Evolutionary conservation across 2,797 vertebrate genomes (phyloP).

Genomic region (Leucoraja ocellata): DNA sequence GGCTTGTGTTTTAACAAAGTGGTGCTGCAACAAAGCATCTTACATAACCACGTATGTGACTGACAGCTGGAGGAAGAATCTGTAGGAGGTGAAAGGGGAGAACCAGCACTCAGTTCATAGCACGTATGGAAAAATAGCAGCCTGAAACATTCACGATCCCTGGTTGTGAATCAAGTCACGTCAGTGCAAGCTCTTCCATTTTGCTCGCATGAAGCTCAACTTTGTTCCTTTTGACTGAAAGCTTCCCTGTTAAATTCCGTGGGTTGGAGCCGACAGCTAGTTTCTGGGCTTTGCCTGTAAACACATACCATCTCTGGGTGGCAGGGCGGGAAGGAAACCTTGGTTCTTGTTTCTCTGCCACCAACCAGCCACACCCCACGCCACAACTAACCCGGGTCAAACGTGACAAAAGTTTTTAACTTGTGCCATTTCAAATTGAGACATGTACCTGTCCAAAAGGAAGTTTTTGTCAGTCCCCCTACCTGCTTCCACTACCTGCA

Average conservation of each 20-base stretch:
- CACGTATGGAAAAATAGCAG: background rate
- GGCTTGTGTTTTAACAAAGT: background rate
- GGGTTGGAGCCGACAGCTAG: background rate
- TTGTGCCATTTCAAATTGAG: background rate
- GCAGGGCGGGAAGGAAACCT: background rate
- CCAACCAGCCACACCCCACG: background rate
- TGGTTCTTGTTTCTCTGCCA: background rate
- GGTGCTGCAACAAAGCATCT: background rate
- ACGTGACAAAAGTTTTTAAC: background rate
- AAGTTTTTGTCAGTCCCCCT: too few relatives aligned
- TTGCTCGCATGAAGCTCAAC: background rate
- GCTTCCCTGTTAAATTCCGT: background rate
- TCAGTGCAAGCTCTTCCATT: background rate
- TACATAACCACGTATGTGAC: background rate
- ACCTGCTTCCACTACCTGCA: too few relatives aligned
- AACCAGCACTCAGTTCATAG: background rate
- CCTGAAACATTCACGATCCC: constrained; percentile 13
- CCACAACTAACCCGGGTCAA: background rate
- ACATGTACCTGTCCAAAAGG: too few relatives aligned
- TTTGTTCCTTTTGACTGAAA: background rate
- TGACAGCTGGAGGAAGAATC: background rate
- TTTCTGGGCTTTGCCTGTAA: background rate
- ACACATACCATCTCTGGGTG: background rate
- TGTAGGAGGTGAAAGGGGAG: background rate
- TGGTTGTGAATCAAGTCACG: constrained; percentile 14